Evolutionary conservation across 92 coral and sea anemone species (phyloP).

Genomic region (Palythoa caribaeorum): DNA sequence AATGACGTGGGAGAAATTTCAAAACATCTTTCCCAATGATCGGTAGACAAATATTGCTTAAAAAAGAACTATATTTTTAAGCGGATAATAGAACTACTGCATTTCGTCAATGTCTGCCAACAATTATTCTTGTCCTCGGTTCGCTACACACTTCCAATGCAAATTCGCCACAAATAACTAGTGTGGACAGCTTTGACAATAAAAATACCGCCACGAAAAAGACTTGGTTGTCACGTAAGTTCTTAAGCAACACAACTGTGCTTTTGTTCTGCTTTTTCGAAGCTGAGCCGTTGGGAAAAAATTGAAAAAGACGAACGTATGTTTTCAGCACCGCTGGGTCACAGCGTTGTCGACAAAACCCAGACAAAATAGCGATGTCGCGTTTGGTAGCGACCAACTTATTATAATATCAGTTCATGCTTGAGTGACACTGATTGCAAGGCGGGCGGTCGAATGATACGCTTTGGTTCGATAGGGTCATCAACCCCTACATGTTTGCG

Average conservation of each 20-base stretch:
- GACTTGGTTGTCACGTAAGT: constrained; percentile 44
- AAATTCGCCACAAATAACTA: constrained; percentile 46
- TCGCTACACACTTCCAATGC: constrained; percentile 46
- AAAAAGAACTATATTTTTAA: not conserved
- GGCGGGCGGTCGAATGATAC: constrained; percentile 42
- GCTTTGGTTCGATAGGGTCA: constrained; percentile 32
- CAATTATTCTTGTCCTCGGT: constrained; percentile 30
- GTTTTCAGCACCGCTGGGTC: not conserved
- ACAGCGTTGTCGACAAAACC: constrained; percentile 8
- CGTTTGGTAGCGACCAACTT: constrained; percentile 3
- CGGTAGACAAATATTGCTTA: not conserved
- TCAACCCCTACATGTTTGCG: not conserved
- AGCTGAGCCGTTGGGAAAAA: not conserved
- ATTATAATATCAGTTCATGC: constrained; percentile 44
- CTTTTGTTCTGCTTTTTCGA: not conserved
- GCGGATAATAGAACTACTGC: not conserved
- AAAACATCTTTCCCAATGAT: not conserved
- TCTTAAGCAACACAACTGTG: not conserved
- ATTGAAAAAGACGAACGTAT: not conserved
- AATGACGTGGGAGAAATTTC: not conserved
- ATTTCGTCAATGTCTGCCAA: not conserved
- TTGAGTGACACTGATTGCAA: constrained; percentile 33
- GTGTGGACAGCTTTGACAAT: constrained; percentile 45
- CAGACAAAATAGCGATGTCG: constrained; percentile 36
- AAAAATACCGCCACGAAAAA: constrained; percentile 47